Evolutionary conservation across 2,113 vertebrate genomes (phyloP).

Genomic region (Lipophrys pholis): DNA sequence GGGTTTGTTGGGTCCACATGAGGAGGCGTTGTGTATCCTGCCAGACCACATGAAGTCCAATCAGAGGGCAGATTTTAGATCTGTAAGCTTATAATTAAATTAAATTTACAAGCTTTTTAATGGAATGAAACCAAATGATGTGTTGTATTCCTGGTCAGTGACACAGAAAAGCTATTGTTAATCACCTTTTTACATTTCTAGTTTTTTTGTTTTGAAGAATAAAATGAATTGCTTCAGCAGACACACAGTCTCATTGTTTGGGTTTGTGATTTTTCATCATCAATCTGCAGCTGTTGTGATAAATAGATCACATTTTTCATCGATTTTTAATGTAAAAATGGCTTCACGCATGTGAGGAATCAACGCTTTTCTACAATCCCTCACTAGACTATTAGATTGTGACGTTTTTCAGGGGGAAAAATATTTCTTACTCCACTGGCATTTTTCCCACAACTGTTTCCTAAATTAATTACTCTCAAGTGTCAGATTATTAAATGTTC

Average conservation of each 20-base stretch:
- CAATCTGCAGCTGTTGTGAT: too few species aligned
- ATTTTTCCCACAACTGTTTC: too few species aligned
- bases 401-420: too few species aligned
- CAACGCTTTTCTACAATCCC: neutral
- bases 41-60: conserved; percentile 22
- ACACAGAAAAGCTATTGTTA: neutral
- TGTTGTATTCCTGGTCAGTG: neutral
- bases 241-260: too few species aligned
- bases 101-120: conserved; percentile 2
- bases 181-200: neutral
- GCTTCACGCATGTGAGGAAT: neutral
- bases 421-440: too few species aligned
- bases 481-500: too few species aligned
- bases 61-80: conserved; percentile 24
- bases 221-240: too few species aligned
- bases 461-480: too few species aligned
- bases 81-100: neutral
- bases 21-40: conserved; percentile 16
- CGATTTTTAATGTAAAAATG: too few species aligned
- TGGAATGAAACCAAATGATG: neutral
- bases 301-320: too few species aligned
- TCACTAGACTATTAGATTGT: too few species aligned
- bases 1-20: conserved; percentile 14
- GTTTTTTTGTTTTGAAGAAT: neutral
- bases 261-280: too few species aligned